A percentile compares a stretch with the other conserved stretches of the same genome.
phyloP scores from a whole-genome alignment of 2,113 vertebrate species.

The Psilopogon haemacephalus region DNA sequence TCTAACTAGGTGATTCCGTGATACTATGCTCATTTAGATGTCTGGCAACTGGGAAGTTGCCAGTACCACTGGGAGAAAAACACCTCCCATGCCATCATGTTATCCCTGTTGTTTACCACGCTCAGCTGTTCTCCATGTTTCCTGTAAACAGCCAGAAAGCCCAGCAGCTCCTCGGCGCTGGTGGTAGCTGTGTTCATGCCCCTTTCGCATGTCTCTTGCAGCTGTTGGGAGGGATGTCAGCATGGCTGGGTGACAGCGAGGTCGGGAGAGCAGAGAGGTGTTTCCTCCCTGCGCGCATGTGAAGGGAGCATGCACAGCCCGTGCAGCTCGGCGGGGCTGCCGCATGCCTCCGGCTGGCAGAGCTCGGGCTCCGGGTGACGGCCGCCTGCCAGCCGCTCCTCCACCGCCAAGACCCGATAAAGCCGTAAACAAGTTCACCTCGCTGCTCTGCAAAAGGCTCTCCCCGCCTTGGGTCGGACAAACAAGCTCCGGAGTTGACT shows the following conservation, averaged over 20 bases:
- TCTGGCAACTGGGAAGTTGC: too few relatives aligned
- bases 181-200: not conserved
- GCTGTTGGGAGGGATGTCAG: not conserved
- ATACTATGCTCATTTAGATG: too few relatives aligned
- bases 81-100: fast-evolving
- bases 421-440: not conserved
- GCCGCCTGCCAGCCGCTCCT: fast-evolving
- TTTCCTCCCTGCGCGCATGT: not conserved
- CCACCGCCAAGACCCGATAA: not conserved
- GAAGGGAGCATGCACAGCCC: not conserved
- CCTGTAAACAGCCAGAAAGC: not conserved
- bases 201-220: not conserved
- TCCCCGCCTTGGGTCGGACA: not conserved
- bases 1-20: too few relatives aligned
- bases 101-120: not conserved
- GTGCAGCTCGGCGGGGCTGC: fast-evolving
- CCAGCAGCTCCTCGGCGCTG: fast-evolving
- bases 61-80: not conserved
- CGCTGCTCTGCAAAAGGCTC: not conserved
- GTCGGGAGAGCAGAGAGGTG: not conserved
- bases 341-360: not conserved
- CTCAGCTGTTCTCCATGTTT: not conserved
- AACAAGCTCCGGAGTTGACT: not conserved
- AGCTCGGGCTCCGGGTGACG: fast-evolving
- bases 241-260: not conserved